A percentile compares a stretch with the other conserved stretches of the same genome.
phyloP scores from a whole-genome alignment of 2,888 invertebrate genomes.

The Boloria euphrosyne region DNA sequence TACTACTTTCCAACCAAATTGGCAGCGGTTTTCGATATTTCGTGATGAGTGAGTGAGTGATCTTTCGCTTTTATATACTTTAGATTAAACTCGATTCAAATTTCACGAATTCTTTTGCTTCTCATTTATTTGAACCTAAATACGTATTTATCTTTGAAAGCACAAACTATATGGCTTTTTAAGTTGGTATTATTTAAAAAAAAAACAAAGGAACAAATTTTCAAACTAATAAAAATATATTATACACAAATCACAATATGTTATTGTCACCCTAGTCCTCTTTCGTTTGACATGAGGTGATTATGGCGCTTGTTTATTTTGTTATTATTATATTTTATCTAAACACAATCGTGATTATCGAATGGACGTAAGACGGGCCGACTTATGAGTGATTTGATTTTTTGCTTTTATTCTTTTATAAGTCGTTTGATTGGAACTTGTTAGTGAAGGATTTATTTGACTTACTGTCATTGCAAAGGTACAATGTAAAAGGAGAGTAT shows the following conservation, averaged over 20 bases:
- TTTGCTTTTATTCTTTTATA: slow-evolving; percentile 48
- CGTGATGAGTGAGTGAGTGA: too few species aligned
- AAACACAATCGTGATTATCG: slow-evolving; percentile 79
- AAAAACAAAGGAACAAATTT: not conserved
- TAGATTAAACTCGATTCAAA: too few species aligned
- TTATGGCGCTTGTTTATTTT: slow-evolving; percentile 77
- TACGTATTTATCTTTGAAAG: too few species aligned
- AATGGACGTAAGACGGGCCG: slow-evolving; percentile 59
- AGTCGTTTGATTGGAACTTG: slow-evolving; percentile 41
- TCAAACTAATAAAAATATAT: not conserved
- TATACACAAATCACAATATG: not conserved
- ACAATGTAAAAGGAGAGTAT: not conserved
- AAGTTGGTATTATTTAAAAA: too few species aligned
- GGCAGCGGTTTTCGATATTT: too few species aligned
- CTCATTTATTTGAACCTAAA: too few species aligned
- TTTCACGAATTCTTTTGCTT: too few species aligned
- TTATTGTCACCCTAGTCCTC: slow-evolving; percentile 49
- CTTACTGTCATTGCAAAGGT: slow-evolving; percentile 5
- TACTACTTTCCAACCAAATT: too few species aligned
- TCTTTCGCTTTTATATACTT: too few species aligned
- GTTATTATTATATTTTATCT: slow-evolving; percentile 78
- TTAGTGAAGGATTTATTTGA: slow-evolving; percentile 17
- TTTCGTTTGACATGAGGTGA: slow-evolving; percentile 71
- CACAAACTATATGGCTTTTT: too few species aligned
- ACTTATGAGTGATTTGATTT: slow-evolving; percentile 52